Evolutionary conservation across 2,113 vertebrate genomes (phyloP).

Genomic region (Ifrita kowaldi): DNA sequence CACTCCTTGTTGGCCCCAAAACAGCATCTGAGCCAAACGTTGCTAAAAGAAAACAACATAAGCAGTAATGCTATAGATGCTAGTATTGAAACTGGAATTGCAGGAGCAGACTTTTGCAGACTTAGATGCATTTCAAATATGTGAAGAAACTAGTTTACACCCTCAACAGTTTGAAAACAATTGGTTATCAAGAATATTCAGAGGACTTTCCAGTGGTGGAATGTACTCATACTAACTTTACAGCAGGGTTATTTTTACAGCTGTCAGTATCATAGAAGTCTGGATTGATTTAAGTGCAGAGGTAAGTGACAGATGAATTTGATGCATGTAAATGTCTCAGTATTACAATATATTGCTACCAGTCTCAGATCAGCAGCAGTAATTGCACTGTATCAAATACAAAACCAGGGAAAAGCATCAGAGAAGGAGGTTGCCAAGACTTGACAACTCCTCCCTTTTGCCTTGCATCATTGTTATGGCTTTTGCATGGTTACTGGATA

Average conservation of each 20-base stretch:
- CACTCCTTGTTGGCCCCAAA: slow-evolving; percentile 87
- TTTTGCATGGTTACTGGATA: background rate
- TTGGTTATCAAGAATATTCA: background rate
- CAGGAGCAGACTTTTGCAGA: background rate
- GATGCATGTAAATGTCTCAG: background rate
- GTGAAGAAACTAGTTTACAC: background rate
- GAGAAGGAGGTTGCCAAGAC: background rate
- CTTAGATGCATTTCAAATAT: background rate
- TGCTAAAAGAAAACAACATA: slow-evolving; percentile 71
- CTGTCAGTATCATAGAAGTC: background rate
- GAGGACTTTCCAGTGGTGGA: background rate
- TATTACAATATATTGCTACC: background rate
- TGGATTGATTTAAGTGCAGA: background rate
- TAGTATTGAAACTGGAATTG: background rate
- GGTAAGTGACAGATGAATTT: background rate
- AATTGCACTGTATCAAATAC: background rate
- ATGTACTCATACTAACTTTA: background rate
- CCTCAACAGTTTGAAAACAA: background rate
- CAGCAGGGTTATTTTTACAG: background rate
- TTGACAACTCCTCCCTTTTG: background rate
- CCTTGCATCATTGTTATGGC: background rate
- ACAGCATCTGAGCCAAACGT: slow-evolving; percentile 83
- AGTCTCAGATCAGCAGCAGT: background rate
- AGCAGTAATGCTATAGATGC: background rate
- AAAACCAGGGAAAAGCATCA: background rate